These are phyloP conservation scores for Triplophysa tibetana DNA, from an alignment of 2,113 vertebrate species.

Conservation along the genomic window DNA sequence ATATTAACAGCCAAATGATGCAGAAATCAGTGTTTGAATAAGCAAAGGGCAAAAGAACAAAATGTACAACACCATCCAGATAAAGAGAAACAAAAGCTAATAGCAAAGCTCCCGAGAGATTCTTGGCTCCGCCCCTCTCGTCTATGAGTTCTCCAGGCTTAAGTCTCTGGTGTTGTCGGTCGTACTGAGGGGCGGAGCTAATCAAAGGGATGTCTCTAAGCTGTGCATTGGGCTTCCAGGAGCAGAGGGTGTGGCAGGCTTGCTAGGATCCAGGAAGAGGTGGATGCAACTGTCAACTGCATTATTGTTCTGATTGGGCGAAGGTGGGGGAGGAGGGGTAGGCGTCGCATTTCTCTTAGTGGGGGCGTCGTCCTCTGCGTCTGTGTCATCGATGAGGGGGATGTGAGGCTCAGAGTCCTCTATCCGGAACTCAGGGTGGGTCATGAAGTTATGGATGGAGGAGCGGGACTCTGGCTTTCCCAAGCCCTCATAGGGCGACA, in stretches of 20 bases:
- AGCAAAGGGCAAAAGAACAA: constrained; percentile 84
- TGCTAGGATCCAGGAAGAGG: constrained; percentile 90
- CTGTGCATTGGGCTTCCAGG: constrained; percentile 98
- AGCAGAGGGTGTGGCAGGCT: constrained; percentile 89
- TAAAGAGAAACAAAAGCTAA: constrained; percentile 76
- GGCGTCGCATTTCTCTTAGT: constrained; percentile 88
- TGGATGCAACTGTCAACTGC: constrained; percentile 95
- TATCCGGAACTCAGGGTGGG: constrained; percentile 98
- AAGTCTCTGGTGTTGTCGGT: constrained; percentile 49
- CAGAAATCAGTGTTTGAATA: constrained; percentile 91
- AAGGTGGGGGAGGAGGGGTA: constrained; percentile 75
- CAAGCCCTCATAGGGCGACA: constrained; percentile 97
- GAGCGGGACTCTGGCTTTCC: constrained; percentile 95
- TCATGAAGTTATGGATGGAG: constrained; percentile 99
- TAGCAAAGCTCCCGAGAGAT: constrained; percentile 81
- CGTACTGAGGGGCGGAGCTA: constrained; percentile 64
- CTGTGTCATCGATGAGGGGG: constrained; percentile 98
- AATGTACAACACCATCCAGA: constrained; percentile 84
- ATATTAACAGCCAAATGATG: constrained; percentile 98
- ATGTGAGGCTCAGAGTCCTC: constrained; percentile 99
- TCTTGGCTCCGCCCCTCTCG: constrained; percentile 50
- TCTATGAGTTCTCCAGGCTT: constrained; percentile 50
- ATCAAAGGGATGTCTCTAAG: constrained; percentile 99
- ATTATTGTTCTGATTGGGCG: constrained; percentile 99
- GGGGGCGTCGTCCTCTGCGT: constrained; percentile 95